Conservation (phyloP, 2,888 invertebrate genomes). For the Argyresthia goedartella region DNA sequence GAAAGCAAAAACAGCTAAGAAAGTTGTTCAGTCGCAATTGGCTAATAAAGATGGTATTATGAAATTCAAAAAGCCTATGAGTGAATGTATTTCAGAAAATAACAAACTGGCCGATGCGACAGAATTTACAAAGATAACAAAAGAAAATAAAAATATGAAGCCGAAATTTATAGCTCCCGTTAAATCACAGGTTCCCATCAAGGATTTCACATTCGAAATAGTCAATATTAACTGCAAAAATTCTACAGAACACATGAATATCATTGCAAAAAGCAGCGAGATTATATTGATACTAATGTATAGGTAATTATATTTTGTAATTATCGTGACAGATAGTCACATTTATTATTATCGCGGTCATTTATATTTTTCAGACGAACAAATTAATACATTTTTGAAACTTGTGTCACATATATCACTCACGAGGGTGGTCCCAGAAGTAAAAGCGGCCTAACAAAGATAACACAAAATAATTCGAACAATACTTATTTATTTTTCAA, state of each 20-base stretch:
- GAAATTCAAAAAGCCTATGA: slow-evolving; percentile 37
- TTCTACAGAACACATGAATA: slow-evolving; percentile 12
- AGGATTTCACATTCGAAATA: slow-evolving; percentile 29
- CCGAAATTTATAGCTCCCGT: slow-evolving; percentile 39
- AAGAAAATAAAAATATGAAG: slow-evolving; percentile 25
- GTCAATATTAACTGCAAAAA: slow-evolving; percentile 21
- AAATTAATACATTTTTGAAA: too few relatives aligned
- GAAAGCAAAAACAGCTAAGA: slow-evolving; percentile 18
- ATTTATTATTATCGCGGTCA: too few relatives aligned
- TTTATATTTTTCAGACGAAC: too few relatives aligned
- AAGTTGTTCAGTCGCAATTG: slow-evolving; percentile 39
- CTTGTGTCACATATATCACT: too few relatives aligned
- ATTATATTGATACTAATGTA: slow-evolving; percentile 3
- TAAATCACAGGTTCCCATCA: slow-evolving; percentile 38
- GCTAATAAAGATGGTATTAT: slow-evolving; percentile 48
- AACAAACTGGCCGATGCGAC: neutral
- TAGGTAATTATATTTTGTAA: too few relatives aligned
- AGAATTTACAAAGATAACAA: neutral
- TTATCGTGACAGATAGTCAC: too few relatives aligned
- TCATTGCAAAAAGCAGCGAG: neutral
- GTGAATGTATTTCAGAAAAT: neutral
- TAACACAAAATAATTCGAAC: too few relatives aligned
- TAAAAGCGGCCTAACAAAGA: too few relatives aligned
- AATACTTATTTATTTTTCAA: too few relatives aligned
- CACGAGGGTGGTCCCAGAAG: too few relatives aligned